These are phyloP conservation scores for Alsophila aescularia DNA, from an alignment of 2,888 invertebrate genomes.

Conservation along the genomic window DNA sequence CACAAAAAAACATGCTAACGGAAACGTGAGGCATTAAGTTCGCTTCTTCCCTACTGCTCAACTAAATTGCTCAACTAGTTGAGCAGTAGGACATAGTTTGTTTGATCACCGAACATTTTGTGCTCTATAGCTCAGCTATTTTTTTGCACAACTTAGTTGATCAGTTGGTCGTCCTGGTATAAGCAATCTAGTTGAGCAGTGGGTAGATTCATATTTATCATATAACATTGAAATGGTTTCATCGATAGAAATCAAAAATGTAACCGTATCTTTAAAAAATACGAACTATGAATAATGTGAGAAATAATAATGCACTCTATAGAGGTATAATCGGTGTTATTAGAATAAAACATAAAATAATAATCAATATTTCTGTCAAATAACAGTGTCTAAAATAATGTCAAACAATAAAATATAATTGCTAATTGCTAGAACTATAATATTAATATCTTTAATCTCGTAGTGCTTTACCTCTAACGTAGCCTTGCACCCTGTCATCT, in stretches of 20 bases:
- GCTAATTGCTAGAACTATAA: conserved; percentile 23
- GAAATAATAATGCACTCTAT: conserved; percentile 18
- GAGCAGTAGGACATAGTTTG: too few relatives aligned
- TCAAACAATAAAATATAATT: conserved; percentile 15
- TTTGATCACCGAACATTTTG: too few relatives aligned
- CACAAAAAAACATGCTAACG: too few relatives aligned
- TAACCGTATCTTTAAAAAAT: conserved; percentile 2
- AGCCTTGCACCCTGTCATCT: conserved; percentile 59
- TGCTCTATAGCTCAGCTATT: too few relatives aligned
- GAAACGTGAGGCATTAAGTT: too few relatives aligned
- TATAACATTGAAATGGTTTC: not conserved
- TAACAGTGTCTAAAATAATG: conserved; percentile 16
- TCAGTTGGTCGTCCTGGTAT: too few relatives aligned
- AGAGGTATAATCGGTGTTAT: conserved; percentile 19
- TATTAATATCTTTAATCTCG: conserved; percentile 51
- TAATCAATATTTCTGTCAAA: conserved; percentile 1
- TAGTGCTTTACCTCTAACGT: conserved; percentile 63
- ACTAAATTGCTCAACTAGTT: too few relatives aligned
- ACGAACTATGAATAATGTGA: conserved; percentile 1
- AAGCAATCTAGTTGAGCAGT: too few relatives aligned
- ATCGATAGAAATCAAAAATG: conserved; percentile 5
- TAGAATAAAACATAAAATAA: conserved; percentile 11
- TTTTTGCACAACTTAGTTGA: too few relatives aligned
- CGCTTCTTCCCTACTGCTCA: too few relatives aligned
- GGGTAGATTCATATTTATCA: too few relatives aligned